Percentiles rank a stretch among this genome's conserved stretches.
Conservation (phyloP, 2,888 invertebrate species). For the Nephrotoma guestfalica region DNA sequence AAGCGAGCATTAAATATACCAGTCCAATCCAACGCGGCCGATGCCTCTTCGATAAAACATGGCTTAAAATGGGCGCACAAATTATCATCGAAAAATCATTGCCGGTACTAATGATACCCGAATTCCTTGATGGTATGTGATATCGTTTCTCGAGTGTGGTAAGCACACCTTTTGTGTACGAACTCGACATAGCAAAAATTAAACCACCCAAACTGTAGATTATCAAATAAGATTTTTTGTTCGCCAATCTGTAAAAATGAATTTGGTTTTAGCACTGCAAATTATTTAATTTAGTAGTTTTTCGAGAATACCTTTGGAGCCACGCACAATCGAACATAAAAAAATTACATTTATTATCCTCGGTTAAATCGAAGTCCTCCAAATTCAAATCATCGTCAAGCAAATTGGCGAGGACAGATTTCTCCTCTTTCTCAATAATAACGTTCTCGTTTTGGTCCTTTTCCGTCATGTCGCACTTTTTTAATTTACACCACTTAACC, state of each 20-base stretch:
- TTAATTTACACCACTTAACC: too few relatives aligned
- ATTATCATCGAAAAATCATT: constrained; percentile 49
- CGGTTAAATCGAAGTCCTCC: neutral
- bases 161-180: constrained; percentile 32
- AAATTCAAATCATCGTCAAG: neutral
- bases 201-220: constrained; percentile 44
- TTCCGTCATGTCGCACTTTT: neutral
- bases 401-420: neutral
- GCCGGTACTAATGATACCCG: constrained; percentile 46
- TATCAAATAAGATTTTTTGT: constrained; percentile 42
- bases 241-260: constrained; percentile 31
- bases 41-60: constrained; percentile 23
- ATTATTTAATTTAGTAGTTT: neutral
- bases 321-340: neutral
- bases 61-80: constrained; percentile 34
- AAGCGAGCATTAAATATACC: neutral
- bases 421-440: neutral
- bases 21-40: constrained; percentile 44
- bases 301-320: neutral
- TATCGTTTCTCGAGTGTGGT: constrained; percentile 44
- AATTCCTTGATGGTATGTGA: constrained; percentile 45
- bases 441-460: neutral
- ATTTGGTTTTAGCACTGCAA: neutral
- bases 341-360: neutral
- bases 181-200: constrained; percentile 41